phyloP scores from a whole-genome alignment of 2,888 invertebrate species.

The Argyresthia goedartella region DNA sequence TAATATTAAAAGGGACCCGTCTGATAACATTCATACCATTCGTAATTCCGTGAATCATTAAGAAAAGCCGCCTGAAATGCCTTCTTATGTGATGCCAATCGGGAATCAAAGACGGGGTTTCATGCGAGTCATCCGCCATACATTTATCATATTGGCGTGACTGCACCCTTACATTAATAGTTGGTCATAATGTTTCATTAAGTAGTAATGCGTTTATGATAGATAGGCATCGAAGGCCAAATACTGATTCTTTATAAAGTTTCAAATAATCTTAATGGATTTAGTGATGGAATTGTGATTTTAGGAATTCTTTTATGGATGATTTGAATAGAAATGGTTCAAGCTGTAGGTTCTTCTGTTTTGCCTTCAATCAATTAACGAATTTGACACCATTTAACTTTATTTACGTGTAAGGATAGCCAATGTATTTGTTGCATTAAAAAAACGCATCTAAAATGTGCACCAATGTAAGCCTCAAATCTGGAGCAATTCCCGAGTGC shows the following conservation, averaged over 20 bases:
- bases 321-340: background rate
- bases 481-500: constrained; percentile 47
- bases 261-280: background rate
- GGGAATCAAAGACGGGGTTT: constrained; percentile 44
- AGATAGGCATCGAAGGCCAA: constrained; percentile 17
- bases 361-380: background rate
- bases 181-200: constrained; percentile 65
- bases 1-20: too few relatives aligned
- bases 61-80: constrained; percentile 9
- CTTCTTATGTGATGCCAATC: constrained; percentile 37
- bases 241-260: background rate
- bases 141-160: constrained; percentile 60
- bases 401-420: background rate
- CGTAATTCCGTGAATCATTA: background rate
- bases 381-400: background rate
- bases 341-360: background rate
- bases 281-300: background rate
- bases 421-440: background rate
- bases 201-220: constrained; percentile 53
- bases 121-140: constrained; percentile 47
- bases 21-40: too few relatives aligned
- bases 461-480: constrained; percentile 17
- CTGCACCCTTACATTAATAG: constrained; percentile 58
- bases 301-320: background rate
- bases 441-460: background rate